Evolutionary conservation across 2,888 invertebrate genomes (phyloP), one percentile per base, ranked within the genome.

Genomic region (Chalcis sispes): DNA sequence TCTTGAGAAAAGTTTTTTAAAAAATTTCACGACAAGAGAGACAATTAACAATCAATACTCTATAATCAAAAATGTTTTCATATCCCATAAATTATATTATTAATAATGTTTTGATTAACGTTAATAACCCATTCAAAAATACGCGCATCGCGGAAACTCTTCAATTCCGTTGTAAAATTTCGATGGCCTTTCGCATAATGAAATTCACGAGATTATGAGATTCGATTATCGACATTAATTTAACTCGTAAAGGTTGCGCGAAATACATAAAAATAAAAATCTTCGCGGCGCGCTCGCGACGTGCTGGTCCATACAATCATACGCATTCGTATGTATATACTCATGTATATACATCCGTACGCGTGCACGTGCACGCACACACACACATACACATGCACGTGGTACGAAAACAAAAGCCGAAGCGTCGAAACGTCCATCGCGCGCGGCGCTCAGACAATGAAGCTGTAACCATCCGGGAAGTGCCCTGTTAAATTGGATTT

Each of bases 401-500:
- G 15, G n/a, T 20, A 25, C n/a, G 50, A 18, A 64, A 8, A 56
- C 58, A 58, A 65, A 62, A 48, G 20, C 20, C 8, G 27, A 1
- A 20, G 15, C 58, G 20, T 32, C 42, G 23, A 40, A 48, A 46
- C 56, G 42, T 40, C 29, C 50, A 61, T 59, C 48, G 46, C 58
- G 10, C 58, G 42, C n/a, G n/a, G n/a, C n/a, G 27, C 23, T 1
- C 23, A 25, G 18, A 74, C 74, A 74, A 74, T 62, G 69, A 69
- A 61, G 67, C 73, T 73, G 67, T 61, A 67, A 62, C 69, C 69
- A 61, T 54, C n/a, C 69, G 54, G 59, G 40, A 46, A 46, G 52
- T 46, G 50, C 54, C 25, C 50, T 73, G 67, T 73, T 73, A 67
- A 73, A 73, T 73, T 73, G 65, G 59, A 72, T 59, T 66, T 46